phyloP scores from a whole-genome alignment of 2,888 invertebrate genomes.

The Nebria salina region DNA sequence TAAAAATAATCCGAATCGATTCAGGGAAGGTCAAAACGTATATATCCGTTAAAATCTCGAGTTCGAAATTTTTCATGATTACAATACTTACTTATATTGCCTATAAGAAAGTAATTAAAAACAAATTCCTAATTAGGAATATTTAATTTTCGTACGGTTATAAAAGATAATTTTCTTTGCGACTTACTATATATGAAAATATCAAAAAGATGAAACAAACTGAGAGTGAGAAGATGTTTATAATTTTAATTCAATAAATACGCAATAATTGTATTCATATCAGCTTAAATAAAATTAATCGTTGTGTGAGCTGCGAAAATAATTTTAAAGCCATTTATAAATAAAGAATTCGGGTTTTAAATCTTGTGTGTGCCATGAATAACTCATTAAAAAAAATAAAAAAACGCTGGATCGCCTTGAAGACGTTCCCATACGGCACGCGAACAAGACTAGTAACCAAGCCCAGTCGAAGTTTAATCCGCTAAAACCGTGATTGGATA shows the following conservation, averaged over 20 bases:
- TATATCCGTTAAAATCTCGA: no score
- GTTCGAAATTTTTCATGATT: no score
- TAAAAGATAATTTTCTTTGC: not conserved
- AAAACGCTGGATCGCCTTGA: constrained; percentile 4
- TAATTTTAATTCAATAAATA: constrained; percentile 46
- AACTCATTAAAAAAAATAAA: constrained; percentile 32
- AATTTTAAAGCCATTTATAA: constrained; percentile 46
- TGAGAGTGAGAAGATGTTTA: constrained; percentile 22
- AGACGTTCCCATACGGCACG: constrained; percentile 4
- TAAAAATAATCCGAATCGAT: no score
- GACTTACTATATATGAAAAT: not conserved
- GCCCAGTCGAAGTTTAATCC: constrained; percentile 36
- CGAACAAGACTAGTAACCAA: not conserved
- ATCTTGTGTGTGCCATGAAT: constrained; percentile 41
- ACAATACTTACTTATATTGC: no score
- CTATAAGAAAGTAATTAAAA: no score
- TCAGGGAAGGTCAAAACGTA: no score
- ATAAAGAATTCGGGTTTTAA: constrained; percentile 38
- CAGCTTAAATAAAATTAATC: constrained; percentile 29
- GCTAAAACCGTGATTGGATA: constrained; percentile 41
- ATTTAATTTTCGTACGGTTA: no score
- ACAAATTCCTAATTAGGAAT: no score
- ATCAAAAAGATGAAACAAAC: not conserved
- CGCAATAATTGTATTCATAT: constrained; percentile 45
- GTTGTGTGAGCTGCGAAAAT: constrained; percentile 25